Evolutionary conservation across 2,113 vertebrate species (phyloP).

Genomic region (Leucoraja erinaceus): DNA sequence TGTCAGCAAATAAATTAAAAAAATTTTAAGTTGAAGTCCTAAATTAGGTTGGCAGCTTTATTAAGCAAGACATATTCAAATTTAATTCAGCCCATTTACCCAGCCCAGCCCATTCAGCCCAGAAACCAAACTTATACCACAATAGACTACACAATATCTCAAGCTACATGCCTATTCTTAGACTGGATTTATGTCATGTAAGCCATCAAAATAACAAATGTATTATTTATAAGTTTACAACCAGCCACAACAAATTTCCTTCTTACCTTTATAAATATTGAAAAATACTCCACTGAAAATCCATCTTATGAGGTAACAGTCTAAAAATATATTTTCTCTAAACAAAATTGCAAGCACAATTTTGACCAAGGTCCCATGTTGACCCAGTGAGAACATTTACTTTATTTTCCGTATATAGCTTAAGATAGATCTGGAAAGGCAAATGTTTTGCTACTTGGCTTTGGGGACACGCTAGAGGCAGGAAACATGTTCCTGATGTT

Average conservation of each 20-base stretch:
- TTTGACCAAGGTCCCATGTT: background rate
- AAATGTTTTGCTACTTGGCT: background rate
- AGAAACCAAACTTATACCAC: background rate
- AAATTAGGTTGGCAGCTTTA: background rate
- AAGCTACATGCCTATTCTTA: background rate
- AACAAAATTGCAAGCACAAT: background rate
- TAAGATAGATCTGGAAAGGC: background rate
- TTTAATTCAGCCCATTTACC: too few species aligned
- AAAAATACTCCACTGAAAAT: background rate
- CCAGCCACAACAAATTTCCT: background rate
- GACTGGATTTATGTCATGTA: background rate
- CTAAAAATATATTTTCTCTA: background rate
- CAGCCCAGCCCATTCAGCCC: too few species aligned
- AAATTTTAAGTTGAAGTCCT: background rate
- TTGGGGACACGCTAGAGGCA: background rate
- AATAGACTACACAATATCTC: background rate
- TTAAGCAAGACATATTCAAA: background rate
- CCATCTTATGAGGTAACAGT: too few species aligned
- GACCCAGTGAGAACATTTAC: background rate
- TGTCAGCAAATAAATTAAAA: background rate
- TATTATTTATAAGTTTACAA: background rate
- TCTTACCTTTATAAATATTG: background rate
- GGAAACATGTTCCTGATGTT: too few species aligned
- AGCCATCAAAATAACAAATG: background rate
- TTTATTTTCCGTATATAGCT: background rate